These are phyloP conservation scores for Amazonetta brasiliensis DNA, from an alignment of 2,797 vertebrate genomes.

Conservation along the genomic window DNA sequence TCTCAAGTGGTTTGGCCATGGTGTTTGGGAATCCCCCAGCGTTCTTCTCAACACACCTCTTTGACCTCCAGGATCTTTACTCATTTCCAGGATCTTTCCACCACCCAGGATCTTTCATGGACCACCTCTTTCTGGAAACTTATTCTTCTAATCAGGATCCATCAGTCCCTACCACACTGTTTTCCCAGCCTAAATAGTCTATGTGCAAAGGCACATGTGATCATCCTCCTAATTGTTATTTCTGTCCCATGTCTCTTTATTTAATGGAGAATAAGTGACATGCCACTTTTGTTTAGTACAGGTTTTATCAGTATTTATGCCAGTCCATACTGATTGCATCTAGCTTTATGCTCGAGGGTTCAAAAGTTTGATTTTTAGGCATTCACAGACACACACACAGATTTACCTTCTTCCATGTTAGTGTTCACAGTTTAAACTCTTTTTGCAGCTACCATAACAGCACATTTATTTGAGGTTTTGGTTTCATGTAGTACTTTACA, in stretches of 20 bases:
- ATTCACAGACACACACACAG: not conserved
- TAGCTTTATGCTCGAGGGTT: not conserved
- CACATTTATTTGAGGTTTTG: not conserved
- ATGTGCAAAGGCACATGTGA: not conserved
- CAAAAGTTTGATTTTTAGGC: not conserved
- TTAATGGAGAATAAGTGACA: not conserved
- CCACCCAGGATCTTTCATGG: not conserved
- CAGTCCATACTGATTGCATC: not conserved
- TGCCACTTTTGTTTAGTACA: not conserved
- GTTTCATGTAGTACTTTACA: not conserved
- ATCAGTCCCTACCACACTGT: not conserved
- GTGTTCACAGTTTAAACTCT: not conserved
- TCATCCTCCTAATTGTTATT: not conserved
- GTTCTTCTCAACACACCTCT: rapidly evolving
- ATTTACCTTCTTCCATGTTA: not conserved
- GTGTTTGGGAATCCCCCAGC: not conserved
- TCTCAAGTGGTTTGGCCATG: not conserved
- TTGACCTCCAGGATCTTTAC: not conserved
- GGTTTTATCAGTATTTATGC: not conserved
- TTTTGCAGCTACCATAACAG: not conserved
- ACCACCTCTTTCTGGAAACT: not conserved
- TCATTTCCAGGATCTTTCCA: not conserved
- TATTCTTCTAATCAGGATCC: not conserved
- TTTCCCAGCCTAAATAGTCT: not conserved
- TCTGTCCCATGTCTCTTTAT: not conserved